Evolutionary conservation across 1,140 invertebrate species (phyloP).

Genomic region (Kradibia gibbosae): DNA sequence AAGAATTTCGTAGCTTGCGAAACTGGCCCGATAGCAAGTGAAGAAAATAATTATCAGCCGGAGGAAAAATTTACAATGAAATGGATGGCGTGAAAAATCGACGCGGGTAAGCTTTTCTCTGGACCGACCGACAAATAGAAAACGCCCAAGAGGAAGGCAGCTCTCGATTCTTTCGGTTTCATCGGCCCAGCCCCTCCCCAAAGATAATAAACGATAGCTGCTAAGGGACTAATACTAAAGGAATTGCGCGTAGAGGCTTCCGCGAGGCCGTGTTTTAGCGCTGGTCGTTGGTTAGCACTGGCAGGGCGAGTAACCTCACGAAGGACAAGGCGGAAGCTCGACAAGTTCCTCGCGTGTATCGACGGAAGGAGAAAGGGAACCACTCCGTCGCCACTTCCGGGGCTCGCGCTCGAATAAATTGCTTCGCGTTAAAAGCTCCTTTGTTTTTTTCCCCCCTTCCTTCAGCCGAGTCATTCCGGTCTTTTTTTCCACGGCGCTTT

Average conservation of each 20-base stretch:
- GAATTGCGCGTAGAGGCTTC: slow-evolving; percentile 62
- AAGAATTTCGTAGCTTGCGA: too few species aligned
- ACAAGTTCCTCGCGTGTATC: not conserved
- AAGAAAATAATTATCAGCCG: too few species aligned
- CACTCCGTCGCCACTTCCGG: not conserved
- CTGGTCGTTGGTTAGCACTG: not conserved
- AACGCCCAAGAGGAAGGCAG: not conserved
- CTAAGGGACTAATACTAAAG: slow-evolving; percentile 58
- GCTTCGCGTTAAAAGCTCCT: slow-evolving; percentile 36
- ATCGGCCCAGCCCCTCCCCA: slow-evolving; percentile 44
- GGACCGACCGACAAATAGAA: too few species aligned
- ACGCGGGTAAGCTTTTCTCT: too few species aligned
- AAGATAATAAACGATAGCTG: slow-evolving; percentile 64
- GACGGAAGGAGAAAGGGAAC: not conserved
- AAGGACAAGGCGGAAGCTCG: not conserved
- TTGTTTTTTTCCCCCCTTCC: slow-evolving; percentile 33
- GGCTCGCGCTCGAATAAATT: slow-evolving; percentile 26
- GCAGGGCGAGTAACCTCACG: not conserved
- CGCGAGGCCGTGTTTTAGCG: not conserved
- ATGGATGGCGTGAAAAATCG: too few species aligned
- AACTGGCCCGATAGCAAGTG: too few species aligned
- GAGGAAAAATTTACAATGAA: too few species aligned
- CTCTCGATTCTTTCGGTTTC: not conserved
- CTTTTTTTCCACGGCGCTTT: not conserved
- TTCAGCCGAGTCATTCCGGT: not conserved